phyloP scores from a whole-genome alignment of 1,140 invertebrate species.

The Dufourea novaeangliae region DNA sequence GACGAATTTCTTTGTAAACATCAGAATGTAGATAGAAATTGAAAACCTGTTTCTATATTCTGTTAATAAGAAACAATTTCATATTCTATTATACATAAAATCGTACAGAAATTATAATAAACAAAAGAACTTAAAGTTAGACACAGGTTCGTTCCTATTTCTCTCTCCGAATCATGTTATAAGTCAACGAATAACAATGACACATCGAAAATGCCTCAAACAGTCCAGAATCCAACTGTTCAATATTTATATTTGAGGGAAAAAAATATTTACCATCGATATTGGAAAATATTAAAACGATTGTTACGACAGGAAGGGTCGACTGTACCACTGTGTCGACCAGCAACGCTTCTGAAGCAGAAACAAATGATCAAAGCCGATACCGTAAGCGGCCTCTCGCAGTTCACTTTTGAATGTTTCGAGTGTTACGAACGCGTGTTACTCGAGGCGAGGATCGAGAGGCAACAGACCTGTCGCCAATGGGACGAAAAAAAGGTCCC shows the following conservation, averaged over 20 bases:
- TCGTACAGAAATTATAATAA: too few relatives aligned
- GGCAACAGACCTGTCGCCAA: conserved; percentile 10
- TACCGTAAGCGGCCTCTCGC: conserved; percentile 8
- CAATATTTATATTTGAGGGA: background rate
- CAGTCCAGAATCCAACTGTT: too few relatives aligned
- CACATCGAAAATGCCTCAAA: too few relatives aligned
- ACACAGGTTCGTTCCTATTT: too few relatives aligned
- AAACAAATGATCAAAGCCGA: background rate
- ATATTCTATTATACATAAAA: too few relatives aligned
- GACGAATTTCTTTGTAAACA: too few relatives aligned
- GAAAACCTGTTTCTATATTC: too few relatives aligned
- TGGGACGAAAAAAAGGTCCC: background rate
- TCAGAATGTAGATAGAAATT: too few relatives aligned
- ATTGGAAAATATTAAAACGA: background rate
- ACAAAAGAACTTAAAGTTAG: too few relatives aligned
- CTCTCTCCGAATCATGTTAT: too few relatives aligned
- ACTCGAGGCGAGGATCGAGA: conserved; percentile 13
- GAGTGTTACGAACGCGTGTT: conserved; percentile 1
- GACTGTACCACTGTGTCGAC: background rate
- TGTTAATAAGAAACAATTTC: too few relatives aligned
- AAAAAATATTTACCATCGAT: background rate
- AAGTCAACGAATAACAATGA: too few relatives aligned
- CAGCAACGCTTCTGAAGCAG: background rate
- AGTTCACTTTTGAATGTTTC: conserved; percentile 34
- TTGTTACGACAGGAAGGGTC: background rate